These are phyloP conservation scores for Homalodisca vitripennis DNA, from an alignment of 1,140 invertebrate species.

Conservation along the genomic window DNA sequence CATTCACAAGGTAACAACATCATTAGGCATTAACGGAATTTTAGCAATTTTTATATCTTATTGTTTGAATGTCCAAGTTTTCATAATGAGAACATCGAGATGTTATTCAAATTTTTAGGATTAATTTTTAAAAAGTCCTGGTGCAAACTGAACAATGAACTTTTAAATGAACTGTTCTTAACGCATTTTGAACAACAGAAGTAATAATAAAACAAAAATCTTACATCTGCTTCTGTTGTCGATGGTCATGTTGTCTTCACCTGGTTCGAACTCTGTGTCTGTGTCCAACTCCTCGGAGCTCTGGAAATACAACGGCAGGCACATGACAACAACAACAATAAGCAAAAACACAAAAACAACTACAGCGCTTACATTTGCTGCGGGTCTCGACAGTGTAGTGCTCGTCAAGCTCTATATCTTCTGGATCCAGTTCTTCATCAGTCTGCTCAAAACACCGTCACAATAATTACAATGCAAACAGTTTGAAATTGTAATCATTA, in stretches of 20 bases:
- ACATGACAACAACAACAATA: conserved; percentile 28
- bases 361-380: conserved; percentile 70
- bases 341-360: conserved; percentile 32
- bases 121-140: no score
- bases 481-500: neutral
- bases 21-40: no score
- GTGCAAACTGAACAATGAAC: no score
- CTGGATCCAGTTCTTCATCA: conserved; percentile 83
- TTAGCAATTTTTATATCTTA: no score
- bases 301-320: conserved; percentile 45
- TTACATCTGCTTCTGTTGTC: conserved; percentile 62
- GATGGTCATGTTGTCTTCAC: conserved; percentile 61
- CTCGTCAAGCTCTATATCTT: conserved; percentile 82
- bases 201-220: no score
- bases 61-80: no score
- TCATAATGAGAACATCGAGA: no score
- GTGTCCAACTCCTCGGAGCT: conserved; percentile 63
- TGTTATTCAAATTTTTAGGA: no score
- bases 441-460: conserved; percentile 52
- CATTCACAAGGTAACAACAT: no score
- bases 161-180: no score
- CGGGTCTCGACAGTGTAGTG: conserved; percentile 79
- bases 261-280: conserved; percentile 64
- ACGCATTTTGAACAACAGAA: no score
- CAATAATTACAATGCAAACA: conserved; percentile 2